These are phyloP conservation scores for Dendrophyllia cribrosa DNA, from an alignment of 64 coral and sea anemone species.

Conservation along the genomic window DNA sequence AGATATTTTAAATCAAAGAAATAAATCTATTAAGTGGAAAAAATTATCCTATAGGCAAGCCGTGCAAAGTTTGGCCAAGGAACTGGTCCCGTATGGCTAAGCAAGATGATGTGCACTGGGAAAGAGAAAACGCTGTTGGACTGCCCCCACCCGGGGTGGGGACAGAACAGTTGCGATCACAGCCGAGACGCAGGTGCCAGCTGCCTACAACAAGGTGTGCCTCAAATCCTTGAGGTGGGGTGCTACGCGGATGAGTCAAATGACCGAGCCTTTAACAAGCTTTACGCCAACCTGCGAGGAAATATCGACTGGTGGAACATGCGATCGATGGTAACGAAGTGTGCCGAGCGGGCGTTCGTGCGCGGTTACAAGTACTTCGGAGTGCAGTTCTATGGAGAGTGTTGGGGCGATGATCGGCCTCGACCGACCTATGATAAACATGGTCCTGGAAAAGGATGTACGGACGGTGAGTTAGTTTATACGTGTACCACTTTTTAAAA, in stretches of 20 bases:
- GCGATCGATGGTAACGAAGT: slow-evolving; percentile 89
- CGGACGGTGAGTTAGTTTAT: slow-evolving; percentile 64
- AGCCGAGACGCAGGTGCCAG: slow-evolving; percentile 75
- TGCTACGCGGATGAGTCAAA: slow-evolving; percentile 53
- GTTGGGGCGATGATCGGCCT: slow-evolving; percentile 62
- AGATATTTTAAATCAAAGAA: background rate
- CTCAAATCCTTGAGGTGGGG: slow-evolving; percentile 93
- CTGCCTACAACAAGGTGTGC: slow-evolving; percentile 79
- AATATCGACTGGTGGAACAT: slow-evolving; percentile 84
- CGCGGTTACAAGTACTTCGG: slow-evolving; percentile 83
- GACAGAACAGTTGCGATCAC: slow-evolving; percentile 49
- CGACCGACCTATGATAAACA: slow-evolving; percentile 73
- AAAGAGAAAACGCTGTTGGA: slow-evolving; percentile 53
- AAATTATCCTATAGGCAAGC: background rate
- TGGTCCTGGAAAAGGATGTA: slow-evolving; percentile 46
- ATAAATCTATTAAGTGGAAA: background rate
- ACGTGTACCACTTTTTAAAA: no score
- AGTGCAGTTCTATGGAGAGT: slow-evolving; percentile 91
- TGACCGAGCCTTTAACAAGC: slow-evolving; percentile 47
- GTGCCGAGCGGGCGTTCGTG: slow-evolving; percentile 81
- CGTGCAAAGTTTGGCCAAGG: slow-evolving; percentile 82
- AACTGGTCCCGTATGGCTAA: slow-evolving; percentile 77
- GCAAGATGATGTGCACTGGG: slow-evolving; percentile 70
- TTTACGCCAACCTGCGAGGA: slow-evolving; percentile 67
- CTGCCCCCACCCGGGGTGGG: slow-evolving; percentile 59